Evolutionary conservation across 2,888 invertebrate genomes (phyloP), one percentile per base, ranked within the genome.

Genomic region (Noctua pronuba): DNA sequence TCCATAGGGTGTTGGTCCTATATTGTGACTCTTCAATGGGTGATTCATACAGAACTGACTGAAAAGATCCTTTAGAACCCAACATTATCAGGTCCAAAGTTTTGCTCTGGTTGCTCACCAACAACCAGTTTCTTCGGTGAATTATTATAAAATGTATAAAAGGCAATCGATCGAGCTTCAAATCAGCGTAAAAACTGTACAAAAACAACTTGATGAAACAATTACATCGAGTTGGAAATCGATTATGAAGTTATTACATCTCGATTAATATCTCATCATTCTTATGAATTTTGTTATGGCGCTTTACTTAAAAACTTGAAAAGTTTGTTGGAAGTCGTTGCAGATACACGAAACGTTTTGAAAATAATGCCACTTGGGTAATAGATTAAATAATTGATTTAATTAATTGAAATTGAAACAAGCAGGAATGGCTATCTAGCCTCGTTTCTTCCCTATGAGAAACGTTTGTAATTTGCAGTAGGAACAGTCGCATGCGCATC

Each of bases 221-320:
- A 80, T 80, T 71, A 71, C 46, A 68, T 77, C 82, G 67, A 80
- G 65, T 52, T 70, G 35, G 76, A 69, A 70, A 80, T 75, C 75
- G 44, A 80, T 80, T 70, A 68, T 62, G 24, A 46, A 35, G 60
- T 44, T 66, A 70, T 81, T 70, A 80, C 38, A 38, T 55, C 62
- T n/a, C 62, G 38, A 80, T 80, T 38, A 28, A 55, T 74, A 38
- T 55, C 28, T 55, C 65, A 65, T 58, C n/a, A 41, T 68, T 74
- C 28, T 52, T 46, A 16, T 18, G 24, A 79, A 46, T 5, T 44
- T 11, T 1, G 16, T 44, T 24, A 13, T 44, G 28, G 58, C 18
- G 58, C 16, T 28, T 41, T 73, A 28, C 41, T 41, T 41, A 24
- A 46, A 55, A 49, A 18, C 46, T 13, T 52, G 7, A 58, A 58